phyloP scores from a whole-genome alignment of 1,140 invertebrate species.

The Leptonema lineaticorne region DNA sequence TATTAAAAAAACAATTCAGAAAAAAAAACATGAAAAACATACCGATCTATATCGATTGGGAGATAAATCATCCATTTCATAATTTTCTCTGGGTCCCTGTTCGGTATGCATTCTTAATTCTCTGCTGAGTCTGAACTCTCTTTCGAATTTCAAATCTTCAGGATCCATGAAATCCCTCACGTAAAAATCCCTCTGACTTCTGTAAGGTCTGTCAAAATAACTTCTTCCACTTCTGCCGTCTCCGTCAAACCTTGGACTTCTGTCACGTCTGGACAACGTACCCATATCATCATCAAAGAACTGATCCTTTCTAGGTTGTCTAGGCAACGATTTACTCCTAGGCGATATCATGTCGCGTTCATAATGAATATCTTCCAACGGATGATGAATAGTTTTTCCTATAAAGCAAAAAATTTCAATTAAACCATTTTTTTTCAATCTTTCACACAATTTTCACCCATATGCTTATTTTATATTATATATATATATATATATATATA shows the following conservation, averaged over 20 bases:
- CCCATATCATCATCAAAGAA: slow-evolving; percentile 31
- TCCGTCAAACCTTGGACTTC: slow-evolving; percentile 33
- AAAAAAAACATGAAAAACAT: not conserved
- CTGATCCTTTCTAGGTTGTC: slow-evolving; percentile 33
- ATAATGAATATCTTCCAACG: slow-evolving; percentile 25
- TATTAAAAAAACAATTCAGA: not conserved
- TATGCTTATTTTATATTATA: not conserved
- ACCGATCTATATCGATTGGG: slow-evolving; percentile 2
- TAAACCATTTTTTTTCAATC: not conserved
- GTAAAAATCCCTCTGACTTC: slow-evolving; percentile 21
- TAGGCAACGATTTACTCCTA: slow-evolving; percentile 39
- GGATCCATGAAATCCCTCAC: slow-evolving; percentile 28
- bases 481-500: not conserved
- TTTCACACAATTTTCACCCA: no score
- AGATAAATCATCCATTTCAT: slow-evolving; percentile 31
- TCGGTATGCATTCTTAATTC: slow-evolving; percentile 26
- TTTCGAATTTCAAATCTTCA: slow-evolving; percentile 9
- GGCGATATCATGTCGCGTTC: slow-evolving; percentile 25
- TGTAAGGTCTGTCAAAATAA: slow-evolving; percentile 17
- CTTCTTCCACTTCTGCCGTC: slow-evolving; percentile 4
- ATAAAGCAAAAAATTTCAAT: no score
- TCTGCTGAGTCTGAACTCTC: slow-evolving; percentile 1
- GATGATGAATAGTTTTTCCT: slow-evolving; percentile 28
- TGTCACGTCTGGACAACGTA: slow-evolving; percentile 1
- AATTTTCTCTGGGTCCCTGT: slow-evolving; percentile 19